A percentile compares a stretch with the other conserved stretches of the same genome.
These are phyloP conservation scores for Pristis pectinata DNA, from an alignment of 2,797 vertebrate genomes.

Conservation along the genomic window DNA sequence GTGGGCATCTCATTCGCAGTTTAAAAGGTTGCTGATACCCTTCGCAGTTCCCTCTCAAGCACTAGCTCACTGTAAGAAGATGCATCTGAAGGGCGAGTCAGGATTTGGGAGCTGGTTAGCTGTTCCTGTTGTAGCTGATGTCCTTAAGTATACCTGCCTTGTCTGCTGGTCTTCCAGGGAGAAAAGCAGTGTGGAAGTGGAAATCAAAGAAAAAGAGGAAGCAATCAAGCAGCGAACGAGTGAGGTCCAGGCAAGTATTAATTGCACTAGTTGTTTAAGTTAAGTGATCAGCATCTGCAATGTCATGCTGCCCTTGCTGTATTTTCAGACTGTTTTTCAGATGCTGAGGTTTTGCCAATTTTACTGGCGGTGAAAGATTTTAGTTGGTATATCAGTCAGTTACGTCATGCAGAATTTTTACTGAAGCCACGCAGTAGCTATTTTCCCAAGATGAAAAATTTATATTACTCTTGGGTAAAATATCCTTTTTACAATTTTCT, in stretches of 20 bases:
- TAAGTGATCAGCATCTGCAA: slow-evolving; percentile 17
- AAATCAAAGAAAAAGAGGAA: slow-evolving; percentile 92
- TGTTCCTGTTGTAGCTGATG: slow-evolving; percentile 68
- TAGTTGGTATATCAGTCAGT: not conserved
- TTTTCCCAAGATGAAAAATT: not conserved
- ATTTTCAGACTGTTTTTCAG: slow-evolving; percentile 8
- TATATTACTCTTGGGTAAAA: not conserved
- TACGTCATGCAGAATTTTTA: slow-evolving; percentile 14
- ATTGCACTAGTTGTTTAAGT: not conserved
- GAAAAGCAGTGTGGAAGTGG: slow-evolving; percentile 88
- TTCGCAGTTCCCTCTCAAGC: slow-evolving; percentile 44
- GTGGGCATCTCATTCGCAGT: not conserved
- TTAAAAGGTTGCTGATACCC: slow-evolving; percentile 49
- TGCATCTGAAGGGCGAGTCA: slow-evolving; percentile 69
- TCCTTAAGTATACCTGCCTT: slow-evolving; percentile 83
- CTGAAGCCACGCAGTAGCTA: not conserved
- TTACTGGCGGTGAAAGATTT: not conserved
- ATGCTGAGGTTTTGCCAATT: slow-evolving; percentile 4
- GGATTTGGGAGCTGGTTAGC: slow-evolving; percentile 67
- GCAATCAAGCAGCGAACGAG: slow-evolving; percentile 75
- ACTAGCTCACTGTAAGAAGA: slow-evolving; percentile 33
- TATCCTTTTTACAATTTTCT: not conserved
- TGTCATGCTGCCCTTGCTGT: slow-evolving; percentile 33
- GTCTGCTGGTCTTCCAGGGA: slow-evolving; percentile 91
- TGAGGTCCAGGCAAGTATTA: slow-evolving; percentile 81